Percentiles rank a stretch among this genome's conserved stretches.
Evolutionary conservation across 2,113 vertebrate species (phyloP).

Genomic region (Malaclemys terrapin): DNA sequence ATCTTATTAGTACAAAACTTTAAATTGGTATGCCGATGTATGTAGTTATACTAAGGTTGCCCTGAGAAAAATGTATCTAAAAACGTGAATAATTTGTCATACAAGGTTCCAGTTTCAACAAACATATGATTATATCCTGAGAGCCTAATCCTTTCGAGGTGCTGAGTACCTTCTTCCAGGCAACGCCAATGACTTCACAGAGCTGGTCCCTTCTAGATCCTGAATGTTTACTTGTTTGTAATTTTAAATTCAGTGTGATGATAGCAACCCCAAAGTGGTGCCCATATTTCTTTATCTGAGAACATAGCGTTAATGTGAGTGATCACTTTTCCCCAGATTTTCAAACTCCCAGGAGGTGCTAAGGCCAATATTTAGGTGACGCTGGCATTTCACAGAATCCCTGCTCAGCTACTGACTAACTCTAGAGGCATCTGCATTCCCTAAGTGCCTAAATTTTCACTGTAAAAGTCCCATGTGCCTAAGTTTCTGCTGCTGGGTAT

Average conservation of each 20-base stretch:
- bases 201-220: too few species aligned
- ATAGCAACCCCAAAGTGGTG: background rate
- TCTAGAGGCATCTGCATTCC: too few species aligned
- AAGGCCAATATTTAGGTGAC: too few species aligned
- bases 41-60: background rate
- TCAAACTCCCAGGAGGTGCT: too few species aligned
- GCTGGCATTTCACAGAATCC: too few species aligned
- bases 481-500: too few species aligned
- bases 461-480: too few species aligned
- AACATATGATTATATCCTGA: background rate
- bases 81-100: background rate
- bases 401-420: too few species aligned
- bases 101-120: background rate
- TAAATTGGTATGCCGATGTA: background rate
- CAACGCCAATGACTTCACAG: background rate
- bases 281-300: too few species aligned
- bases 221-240: background rate
- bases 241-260: background rate
- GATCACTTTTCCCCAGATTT: too few species aligned
- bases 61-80: background rate
- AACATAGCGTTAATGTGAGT: too few species aligned
- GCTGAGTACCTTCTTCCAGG: background rate
- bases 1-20: background rate
- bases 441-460: too few species aligned
- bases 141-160: background rate